These are phyloP conservation scores for Podiceps cristatus DNA, from an alignment of 2,113 vertebrate species.

Conservation along the genomic window DNA sequence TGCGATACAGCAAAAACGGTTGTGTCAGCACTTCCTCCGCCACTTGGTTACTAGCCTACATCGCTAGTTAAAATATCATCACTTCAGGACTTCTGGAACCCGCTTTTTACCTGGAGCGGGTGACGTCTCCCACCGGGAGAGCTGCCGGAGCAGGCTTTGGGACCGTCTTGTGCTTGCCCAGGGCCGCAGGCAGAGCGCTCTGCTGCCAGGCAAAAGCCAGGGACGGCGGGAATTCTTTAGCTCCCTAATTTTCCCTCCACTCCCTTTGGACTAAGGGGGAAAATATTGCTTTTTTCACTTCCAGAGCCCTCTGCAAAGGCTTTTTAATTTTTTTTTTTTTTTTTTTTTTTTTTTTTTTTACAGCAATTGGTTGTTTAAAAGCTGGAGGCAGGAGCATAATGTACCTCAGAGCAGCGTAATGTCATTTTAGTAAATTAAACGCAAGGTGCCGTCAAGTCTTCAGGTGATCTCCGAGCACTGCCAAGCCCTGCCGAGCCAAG, in stretches of 20 bases:
- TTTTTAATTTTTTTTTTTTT: not conserved
- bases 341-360: no score
- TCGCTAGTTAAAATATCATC: not conserved
- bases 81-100: not conserved
- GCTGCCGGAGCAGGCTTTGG: not conserved
- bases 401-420: not conserved
- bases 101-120: not conserved
- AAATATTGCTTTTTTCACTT: not conserved
- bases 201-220: not conserved
- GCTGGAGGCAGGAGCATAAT: rapidly evolving
- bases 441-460: not conserved
- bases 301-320: not conserved
- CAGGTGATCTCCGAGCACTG: not conserved
- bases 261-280: not conserved
- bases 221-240: rapidly evolving
- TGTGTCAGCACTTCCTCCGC: not conserved
- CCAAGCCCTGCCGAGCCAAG: not conserved
- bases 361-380: no score
- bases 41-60: rapidly evolving
- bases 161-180: no score
- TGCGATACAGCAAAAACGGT: rapidly evolving
- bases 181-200: not conserved
- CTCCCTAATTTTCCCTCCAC: not conserved
- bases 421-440: not conserved
- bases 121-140: not conserved